phyloP scores from a whole-genome alignment of 2,888 invertebrate genomes.

The Elysia crispata region DNA sequence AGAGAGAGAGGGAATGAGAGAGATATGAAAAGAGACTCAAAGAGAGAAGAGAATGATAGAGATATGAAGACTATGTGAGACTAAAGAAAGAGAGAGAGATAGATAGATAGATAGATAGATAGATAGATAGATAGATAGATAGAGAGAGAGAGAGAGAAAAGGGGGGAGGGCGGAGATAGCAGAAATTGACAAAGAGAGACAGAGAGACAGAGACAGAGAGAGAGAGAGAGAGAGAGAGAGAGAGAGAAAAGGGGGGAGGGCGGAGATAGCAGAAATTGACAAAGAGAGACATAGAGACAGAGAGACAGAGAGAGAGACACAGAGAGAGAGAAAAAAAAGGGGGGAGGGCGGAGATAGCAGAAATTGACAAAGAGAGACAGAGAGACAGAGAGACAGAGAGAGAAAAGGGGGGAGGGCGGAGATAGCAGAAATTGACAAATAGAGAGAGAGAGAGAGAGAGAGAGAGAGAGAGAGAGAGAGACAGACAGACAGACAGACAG shows the following conservation, averaged over 20 bases:
- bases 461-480: background rate
- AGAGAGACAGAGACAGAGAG: no score
- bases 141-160: background rate
- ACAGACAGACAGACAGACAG: background rate
- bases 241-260: no score
- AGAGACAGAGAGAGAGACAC: background rate
- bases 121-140: background rate
- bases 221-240: no score
- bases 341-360: background rate
- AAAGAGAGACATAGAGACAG: no score
- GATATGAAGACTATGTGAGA: background rate
- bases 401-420: no score
- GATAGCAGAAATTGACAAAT: no score
- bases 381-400: no score
- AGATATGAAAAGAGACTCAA: background rate
- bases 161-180: background rate
- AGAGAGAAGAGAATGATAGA: background rate
- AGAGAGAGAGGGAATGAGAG: background rate
- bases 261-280: no score
- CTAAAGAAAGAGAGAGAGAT: background rate
- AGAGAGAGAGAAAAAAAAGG: background rate
- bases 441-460: no score
- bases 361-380: background rate
- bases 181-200: background rate
- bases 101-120: background rate